A percentile compares a stretch with the other conserved stretches of the same genome.
Conservation (phyloP, 2,113 vertebrate genomes). For the Cyprinodon tularosa region DNA sequence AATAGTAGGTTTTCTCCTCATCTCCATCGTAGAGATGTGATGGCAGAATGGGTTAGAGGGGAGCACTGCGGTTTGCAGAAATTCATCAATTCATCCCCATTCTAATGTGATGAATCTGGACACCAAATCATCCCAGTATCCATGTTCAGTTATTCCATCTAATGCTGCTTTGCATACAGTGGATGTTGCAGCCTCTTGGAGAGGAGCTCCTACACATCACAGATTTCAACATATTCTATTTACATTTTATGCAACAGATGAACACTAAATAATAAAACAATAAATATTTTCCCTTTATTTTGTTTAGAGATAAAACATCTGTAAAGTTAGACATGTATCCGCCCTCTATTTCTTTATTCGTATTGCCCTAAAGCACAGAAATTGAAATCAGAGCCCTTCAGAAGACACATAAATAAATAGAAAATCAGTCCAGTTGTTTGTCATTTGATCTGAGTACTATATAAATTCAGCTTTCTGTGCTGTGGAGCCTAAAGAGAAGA, state of each 20-base stretch:
- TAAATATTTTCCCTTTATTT: too few species aligned
- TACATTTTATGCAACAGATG: background rate
- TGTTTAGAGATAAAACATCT: background rate
- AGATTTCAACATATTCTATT: background rate
- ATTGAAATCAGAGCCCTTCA: too few species aligned
- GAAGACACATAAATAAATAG: too few species aligned
- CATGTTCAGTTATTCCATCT: slow-evolving; percentile 24
- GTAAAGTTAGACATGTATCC: background rate
- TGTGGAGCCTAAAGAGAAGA: too few species aligned
- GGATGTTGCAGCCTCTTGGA: background rate
- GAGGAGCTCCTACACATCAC: background rate
- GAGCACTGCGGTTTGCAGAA: slow-evolving; percentile 4
- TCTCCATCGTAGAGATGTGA: background rate
- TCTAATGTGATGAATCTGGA: slow-evolving; percentile 35
- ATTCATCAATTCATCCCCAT: slow-evolving; percentile 18
- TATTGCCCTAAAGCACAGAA: too few species aligned
- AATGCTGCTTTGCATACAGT: slow-evolving; percentile 25
- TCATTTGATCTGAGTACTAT: too few species aligned
- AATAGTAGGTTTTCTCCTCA: slow-evolving; percentile 10
- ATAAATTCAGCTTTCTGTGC: too few species aligned
- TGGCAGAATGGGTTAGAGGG: slow-evolving; percentile 7
- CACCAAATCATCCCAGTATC: slow-evolving; percentile 29
- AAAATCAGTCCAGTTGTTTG: too few species aligned
- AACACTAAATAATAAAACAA: background rate
- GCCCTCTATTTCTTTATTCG: background rate